These are phyloP conservation scores for chimpanzee (Pan troglodytes) DNA, from an alignment of 2,113 vertebrate genomes.

Conservation along the genomic window NHGRI_mPanTro3-v2.1_pri NC_086015.1:111636001-111636500, in stretches of 20 bases:
- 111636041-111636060: neutral
- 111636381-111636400: neutral
- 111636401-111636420: neutral
- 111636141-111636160: neutral
- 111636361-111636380: neutral
- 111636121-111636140: neutral
- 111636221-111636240: neutral
- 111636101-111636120: neutral
- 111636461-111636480: neutral
- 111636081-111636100: neutral
- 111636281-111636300: neutral
- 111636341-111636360: neutral
- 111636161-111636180: neutral
- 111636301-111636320: neutral
- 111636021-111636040: neutral
- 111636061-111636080: neutral
- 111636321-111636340: neutral
- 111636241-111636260: neutral
- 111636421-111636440: neutral
- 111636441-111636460: neutral
- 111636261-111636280: neutral
- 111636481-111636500: neutral
- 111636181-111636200: neutral
- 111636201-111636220: neutral
- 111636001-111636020: neutral